Base-by-base conservation (phyloP, 2,888 invertebrate genomes). In the Rhabditoides inermis region DNA sequence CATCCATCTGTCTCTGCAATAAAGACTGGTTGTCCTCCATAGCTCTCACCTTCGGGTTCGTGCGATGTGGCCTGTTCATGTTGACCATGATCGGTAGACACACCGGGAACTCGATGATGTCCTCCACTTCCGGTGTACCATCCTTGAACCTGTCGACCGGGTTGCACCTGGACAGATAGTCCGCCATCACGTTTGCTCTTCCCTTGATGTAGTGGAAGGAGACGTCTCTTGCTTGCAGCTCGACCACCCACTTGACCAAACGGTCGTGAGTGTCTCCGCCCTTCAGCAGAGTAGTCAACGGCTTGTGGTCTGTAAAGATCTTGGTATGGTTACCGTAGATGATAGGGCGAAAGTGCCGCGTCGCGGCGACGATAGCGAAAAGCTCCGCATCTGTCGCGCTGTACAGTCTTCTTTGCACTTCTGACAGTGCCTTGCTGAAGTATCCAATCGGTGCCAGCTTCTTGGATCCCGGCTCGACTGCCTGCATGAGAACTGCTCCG, bases 201-300 rank as follows among this genome's bases (percentile, higher is more conserved):
- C 80, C 80, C 0, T 77, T 77, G 3, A 75, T 69, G 54, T 81
- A 78, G 1, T 68, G 56, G 4, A 79, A 69, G 0, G 68, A 57
- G 1, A 79, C 47, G 41, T 79, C 70, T 52, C 70, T 79, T 1
- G 67, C 55, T 53, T 79, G 77, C 0, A 81, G 52, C 18, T 69
- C 60, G n/a, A 81, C 45, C 0, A 77, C 75, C 81, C 80, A 81
- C 36, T 80, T 51, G 0, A 77, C 77, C 0, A 81, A 55, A 28
- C 79, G 55, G 15, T 79, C 78, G 77, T 6, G 78, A 69, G 54
- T 78, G 78, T 5, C 79, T 35, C 0, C 67, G 61, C 55, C 78
- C 4, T 28, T 25, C 2, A 58, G 22, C 4, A 61, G 36, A 7
- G 40, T 41, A 27, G 39, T 32, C 23, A 59, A 40, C 1, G 61